These are phyloP conservation scores for Saturnia japonica DNA, from an alignment of 2,888 invertebrate genomes.

Conservation along the genomic window DNA sequence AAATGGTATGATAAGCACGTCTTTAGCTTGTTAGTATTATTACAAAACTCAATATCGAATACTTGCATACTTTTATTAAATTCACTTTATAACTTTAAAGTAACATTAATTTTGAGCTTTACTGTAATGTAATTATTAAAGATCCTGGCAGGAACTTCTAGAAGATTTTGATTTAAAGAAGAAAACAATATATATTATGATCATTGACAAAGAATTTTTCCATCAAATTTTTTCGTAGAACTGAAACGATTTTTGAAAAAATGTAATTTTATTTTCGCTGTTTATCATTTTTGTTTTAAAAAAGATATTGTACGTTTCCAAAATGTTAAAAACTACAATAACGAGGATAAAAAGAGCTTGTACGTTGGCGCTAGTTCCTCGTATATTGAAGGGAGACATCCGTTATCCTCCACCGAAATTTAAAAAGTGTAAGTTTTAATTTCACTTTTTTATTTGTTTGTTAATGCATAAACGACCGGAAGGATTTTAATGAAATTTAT, in stretches of 20 bases:
- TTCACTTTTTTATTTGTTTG: no score
- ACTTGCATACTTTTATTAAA: background rate
- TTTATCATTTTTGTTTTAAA: constrained; percentile 37
- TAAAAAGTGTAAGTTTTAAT: constrained; percentile 46
- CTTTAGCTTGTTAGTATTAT: no score
- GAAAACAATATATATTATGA: constrained; percentile 28
- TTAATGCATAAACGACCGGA: no score
- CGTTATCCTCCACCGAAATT: constrained; percentile 40
- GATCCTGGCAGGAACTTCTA: constrained; percentile 37
- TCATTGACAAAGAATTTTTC: constrained; percentile 19
- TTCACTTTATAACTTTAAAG: background rate
- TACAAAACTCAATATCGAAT: background rate
- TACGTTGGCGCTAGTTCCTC: constrained; percentile 39
- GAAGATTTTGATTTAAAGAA: constrained; percentile 22
- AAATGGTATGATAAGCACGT: no score
- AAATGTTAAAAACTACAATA: constrained; percentile 50
- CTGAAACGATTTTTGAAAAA: constrained; percentile 36
- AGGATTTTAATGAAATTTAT: no score
- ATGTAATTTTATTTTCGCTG: constrained; percentile 61
- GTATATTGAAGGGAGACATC: constrained; percentile 40
- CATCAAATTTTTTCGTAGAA: constrained; percentile 29
- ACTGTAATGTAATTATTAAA: background rate
- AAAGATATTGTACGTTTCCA: constrained; percentile 20
- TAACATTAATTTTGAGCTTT: background rate
- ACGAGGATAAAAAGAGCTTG: constrained; percentile 50